These are phyloP conservation scores for Furcula furcula DNA, from an alignment of 2,888 invertebrate species.

Conservation along the genomic window DNA sequence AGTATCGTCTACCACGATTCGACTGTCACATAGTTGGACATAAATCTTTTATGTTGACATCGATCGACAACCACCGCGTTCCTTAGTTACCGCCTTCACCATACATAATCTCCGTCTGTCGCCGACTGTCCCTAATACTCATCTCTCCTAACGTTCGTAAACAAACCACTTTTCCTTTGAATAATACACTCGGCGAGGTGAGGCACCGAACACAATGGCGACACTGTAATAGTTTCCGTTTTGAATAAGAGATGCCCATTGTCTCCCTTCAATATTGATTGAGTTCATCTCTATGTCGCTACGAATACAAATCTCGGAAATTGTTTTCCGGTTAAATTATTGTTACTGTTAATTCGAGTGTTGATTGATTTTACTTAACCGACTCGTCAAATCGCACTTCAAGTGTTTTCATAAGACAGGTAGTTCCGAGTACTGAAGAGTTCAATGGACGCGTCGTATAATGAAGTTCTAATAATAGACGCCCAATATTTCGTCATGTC, in stretches of 20 bases:
- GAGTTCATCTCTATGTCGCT: constrained; percentile 58
- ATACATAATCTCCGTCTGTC: constrained; percentile 57
- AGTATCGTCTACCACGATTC: constrained; percentile 60
- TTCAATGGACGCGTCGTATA: constrained; percentile 59
- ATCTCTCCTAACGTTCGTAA: constrained; percentile 64
- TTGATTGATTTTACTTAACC: constrained; percentile 19
- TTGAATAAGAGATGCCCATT: constrained; percentile 76
- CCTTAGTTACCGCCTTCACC: constrained; percentile 43
- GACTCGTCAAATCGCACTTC: constrained; percentile 26
- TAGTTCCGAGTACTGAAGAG: constrained; percentile 30
- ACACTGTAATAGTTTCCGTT: constrained; percentile 79
- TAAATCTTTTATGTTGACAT: constrained; percentile 72
- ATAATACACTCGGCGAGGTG: constrained; percentile 72
- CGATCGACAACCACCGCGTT: constrained; percentile 58
- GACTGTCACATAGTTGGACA: constrained; percentile 67
- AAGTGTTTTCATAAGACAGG: constrained; percentile 25
- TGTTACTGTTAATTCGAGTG: constrained; percentile 37
- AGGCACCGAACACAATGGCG: constrained; percentile 74
- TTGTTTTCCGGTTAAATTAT: constrained; percentile 51
- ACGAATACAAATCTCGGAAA: constrained; percentile 49
- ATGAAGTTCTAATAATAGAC: constrained; percentile 65
- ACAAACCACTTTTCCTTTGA: constrained; percentile 77
- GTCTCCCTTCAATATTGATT: constrained; percentile 76
- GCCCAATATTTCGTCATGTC: constrained; percentile 58
- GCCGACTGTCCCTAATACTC: constrained; percentile 58